These are phyloP conservation scores for Hormaphis cornu DNA, from an alignment of 1,140 invertebrate species.

Conservation along the genomic window DNA sequence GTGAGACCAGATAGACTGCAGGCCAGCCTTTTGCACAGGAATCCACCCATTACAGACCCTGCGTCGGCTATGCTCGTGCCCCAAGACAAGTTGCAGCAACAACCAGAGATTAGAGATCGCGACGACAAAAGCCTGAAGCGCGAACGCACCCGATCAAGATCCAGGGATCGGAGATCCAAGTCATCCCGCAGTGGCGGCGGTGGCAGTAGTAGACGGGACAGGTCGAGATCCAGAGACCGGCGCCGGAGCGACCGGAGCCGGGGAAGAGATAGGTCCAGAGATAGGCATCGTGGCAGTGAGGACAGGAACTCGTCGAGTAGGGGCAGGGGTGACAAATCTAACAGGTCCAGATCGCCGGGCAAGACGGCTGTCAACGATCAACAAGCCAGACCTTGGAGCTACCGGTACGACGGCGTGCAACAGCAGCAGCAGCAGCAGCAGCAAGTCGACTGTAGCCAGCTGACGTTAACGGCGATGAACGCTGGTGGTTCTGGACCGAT, in stretches of 20 bases:
- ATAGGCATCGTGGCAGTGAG: not conserved
- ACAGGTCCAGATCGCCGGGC: not conserved
- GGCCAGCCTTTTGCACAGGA: not conserved
- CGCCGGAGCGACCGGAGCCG: conserved; percentile 12
- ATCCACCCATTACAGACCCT: not conserved
- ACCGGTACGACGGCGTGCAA: not conserved
- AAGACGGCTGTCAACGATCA: not conserved
- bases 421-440: not conserved
- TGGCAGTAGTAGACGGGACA: conserved; percentile 25
- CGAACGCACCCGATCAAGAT: conserved; percentile 35
- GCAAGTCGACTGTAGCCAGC: not conserved
- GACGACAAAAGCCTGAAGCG: conserved; percentile 35
- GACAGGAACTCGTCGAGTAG: not conserved
- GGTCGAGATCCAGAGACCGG: conserved; percentile 29
- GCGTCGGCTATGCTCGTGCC: not conserved
- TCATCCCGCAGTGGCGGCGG: conserved; percentile 24
- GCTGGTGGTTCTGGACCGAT: no score
- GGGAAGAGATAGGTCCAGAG: conserved; percentile 12
- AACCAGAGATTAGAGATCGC: conserved; percentile 35
- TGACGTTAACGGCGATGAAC: not conserved
- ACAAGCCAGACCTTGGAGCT: not conserved
- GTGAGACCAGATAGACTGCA: not conserved
- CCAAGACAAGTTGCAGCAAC: not conserved
- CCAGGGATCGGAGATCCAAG: conserved; percentile 41
- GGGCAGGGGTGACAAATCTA: not conserved